Percentiles rank a stretch among this genome's conserved stretches.
Conservation (phyloP, 1,140 invertebrate genomes). For the Pararge aegeria region DNA sequence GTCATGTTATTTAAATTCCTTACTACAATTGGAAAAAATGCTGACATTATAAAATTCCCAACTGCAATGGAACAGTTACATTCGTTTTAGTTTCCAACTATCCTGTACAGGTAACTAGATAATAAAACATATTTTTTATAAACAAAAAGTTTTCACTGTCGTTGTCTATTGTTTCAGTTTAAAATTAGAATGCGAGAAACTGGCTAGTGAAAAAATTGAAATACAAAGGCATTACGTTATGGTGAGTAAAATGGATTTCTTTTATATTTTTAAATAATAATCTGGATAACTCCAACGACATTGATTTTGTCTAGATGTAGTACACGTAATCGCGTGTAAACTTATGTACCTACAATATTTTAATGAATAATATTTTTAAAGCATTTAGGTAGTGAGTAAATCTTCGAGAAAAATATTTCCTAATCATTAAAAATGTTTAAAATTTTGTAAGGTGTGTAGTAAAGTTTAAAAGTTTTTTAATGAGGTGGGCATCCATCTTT, state of each 20-base stretch:
- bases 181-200: slow-evolving; percentile 94
- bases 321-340: too few species aligned
- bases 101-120: neutral
- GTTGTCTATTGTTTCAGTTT: slow-evolving; percentile 83
- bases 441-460: too few species aligned
- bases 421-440: too few species aligned
- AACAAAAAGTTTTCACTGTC: slow-evolving; percentile 9
- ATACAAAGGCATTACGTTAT: slow-evolving; percentile 91
- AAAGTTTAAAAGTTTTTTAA: too few species aligned
- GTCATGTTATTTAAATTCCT: slow-evolving; percentile 7
- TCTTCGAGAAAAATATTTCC: too few species aligned
- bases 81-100: neutral
- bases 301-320: too few species aligned
- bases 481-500: too few species aligned
- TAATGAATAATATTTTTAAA: too few species aligned
- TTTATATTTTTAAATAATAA: slow-evolving; percentile 5
- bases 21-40: neutral
- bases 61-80: neutral
- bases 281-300: too few species aligned
- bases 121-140: slow-evolving; percentile 1
- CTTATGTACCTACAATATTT: too few species aligned
- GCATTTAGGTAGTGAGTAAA: too few species aligned
- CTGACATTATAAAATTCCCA: neutral
- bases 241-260: slow-evolving; percentile 6
- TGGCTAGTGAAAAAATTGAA: slow-evolving; percentile 97